Conservation (phyloP, 2,797 vertebrate genomes). For the Paramormyrops hopkinsi region DNA sequence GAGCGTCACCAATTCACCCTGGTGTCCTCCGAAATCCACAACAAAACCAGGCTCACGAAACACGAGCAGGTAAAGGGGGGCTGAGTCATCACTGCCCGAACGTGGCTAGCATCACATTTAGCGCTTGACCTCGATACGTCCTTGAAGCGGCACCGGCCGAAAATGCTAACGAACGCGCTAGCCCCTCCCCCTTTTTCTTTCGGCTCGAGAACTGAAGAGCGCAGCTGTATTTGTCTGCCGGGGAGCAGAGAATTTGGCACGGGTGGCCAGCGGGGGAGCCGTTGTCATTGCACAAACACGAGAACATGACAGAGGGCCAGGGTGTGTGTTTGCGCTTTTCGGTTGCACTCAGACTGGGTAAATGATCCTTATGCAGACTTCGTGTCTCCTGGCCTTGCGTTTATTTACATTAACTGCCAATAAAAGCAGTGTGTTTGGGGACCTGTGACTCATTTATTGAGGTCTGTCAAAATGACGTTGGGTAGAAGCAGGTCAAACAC, state of each 20-base stretch:
- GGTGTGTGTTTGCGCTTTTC: neutral
- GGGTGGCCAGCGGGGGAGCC: neutral
- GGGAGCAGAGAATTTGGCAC: neutral
- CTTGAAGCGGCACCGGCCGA: neutral
- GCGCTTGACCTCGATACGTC: neutral
- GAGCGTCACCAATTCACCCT: slow-evolving; percentile 92
- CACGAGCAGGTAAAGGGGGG: slow-evolving; percentile 79
- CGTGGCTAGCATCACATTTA: neutral
- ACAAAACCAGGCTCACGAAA: slow-evolving; percentile 94
- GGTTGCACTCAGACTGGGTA: neutral
- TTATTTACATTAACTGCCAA: neutral
- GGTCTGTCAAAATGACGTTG: neutral
- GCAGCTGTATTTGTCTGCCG: neutral
- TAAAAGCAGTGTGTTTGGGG: neutral
- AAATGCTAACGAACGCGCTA: neutral
- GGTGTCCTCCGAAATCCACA: slow-evolving; percentile 95
- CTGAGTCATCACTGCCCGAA: no score
- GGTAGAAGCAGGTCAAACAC: neutral
- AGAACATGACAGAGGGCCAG: neutral
- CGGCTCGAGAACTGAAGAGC: neutral
- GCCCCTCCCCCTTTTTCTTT: neutral
- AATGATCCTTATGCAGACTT: neutral
- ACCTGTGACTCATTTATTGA: neutral
- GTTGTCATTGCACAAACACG: neutral
- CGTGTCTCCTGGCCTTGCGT: neutral